Percentiles rank a stretch among this genome's conserved stretches.
Evolutionary conservation across 2,888 invertebrate species (phyloP).

Genomic region (Protophormia terraenovae): DNA sequence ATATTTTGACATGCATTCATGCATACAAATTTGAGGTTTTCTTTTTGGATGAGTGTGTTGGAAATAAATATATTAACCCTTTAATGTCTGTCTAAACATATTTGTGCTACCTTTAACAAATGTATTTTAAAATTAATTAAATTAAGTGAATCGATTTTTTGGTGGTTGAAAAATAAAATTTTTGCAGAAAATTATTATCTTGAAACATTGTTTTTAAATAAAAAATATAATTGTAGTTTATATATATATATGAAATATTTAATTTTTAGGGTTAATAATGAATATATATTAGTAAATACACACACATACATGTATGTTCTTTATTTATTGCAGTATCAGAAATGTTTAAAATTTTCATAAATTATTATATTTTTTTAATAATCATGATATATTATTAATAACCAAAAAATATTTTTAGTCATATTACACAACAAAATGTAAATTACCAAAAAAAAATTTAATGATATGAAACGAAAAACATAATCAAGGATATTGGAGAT

Average conservation of each 20-base stretch:
- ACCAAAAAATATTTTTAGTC: background rate
- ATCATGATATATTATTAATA: background rate
- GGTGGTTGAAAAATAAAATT: no score
- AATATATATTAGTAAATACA: no score
- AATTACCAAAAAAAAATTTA: background rate
- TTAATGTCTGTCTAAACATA: background rate
- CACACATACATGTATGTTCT: background rate
- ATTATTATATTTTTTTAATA: background rate
- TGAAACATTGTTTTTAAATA: no score
- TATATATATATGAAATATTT: no score
- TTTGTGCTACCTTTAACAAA: background rate
- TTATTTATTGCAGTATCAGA: background rate
- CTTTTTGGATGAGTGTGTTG: background rate
- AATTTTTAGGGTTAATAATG: no score
- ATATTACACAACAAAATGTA: background rate
- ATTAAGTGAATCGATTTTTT: no score
- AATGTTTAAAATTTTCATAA: no score
- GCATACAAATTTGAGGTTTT: constrained; percentile 34
- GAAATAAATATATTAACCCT: background rate
- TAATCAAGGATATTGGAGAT: background rate
- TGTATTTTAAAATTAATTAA: background rate
- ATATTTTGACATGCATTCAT: constrained; percentile 60
- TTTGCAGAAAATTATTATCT: no score
- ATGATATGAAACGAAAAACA: background rate
- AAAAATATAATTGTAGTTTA: no score